phyloP scores from a whole-genome alignment of 2,113 vertebrate genomes.

The Tragulus kanchil region DNA sequence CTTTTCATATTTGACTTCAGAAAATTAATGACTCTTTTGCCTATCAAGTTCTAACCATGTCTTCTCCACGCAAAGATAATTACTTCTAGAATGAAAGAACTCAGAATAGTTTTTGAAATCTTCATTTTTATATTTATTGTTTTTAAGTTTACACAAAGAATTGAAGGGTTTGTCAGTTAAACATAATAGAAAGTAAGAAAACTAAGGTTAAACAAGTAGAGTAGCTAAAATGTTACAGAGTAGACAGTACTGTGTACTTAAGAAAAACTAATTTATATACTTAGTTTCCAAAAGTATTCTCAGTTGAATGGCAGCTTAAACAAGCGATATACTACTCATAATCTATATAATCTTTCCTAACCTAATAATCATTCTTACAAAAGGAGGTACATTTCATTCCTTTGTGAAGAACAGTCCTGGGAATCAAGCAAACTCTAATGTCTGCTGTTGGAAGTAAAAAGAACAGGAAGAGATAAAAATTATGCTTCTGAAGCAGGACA shows the following conservation, averaged over 20 bases:
- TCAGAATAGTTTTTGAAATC: constrained; percentile 13
- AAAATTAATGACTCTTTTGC: background rate
- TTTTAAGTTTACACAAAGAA: background rate
- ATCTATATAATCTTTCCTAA: background rate
- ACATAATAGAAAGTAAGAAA: background rate
- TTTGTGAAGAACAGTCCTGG: background rate
- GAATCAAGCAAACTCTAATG: constrained; percentile 11
- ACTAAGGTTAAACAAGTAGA: background rate
- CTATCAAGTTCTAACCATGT: background rate
- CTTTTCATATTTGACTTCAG: constrained; percentile 8
- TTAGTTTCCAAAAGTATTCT: background rate
- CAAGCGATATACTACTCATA: background rate
- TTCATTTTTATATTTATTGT: constrained; percentile 38
- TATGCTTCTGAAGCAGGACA: background rate
- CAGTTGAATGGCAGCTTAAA: background rate
- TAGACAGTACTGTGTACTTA: background rate
- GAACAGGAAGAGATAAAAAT: background rate
- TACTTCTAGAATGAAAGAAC: background rate
- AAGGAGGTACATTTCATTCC: background rate
- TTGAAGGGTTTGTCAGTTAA: background rate
- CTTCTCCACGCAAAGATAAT: background rate
- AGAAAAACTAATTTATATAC: background rate
- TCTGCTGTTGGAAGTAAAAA: background rate
- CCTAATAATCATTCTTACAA: background rate
- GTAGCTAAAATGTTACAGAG: background rate